Evolutionary conservation across 1,140 invertebrate genomes (phyloP), one percentile per base, ranked within the genome.

Genomic region (Delia radicum): DNA sequence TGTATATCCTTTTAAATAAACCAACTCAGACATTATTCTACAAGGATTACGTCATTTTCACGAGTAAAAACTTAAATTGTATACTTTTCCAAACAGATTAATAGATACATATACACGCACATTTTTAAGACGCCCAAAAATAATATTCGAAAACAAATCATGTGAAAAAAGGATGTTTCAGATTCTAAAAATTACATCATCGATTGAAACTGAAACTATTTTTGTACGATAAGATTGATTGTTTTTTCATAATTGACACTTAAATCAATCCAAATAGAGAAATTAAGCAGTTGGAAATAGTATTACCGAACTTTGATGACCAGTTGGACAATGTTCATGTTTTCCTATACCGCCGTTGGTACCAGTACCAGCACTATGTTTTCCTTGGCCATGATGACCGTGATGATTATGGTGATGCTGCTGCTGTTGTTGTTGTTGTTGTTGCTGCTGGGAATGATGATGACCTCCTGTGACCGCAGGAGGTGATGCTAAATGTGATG

Each of bases 251-350:
- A n/a, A n/a, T n/a, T n/a, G n/a, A n/a, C n/a, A n/a, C n/a, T n/a
- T n/a, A n/a, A n/a, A n/a, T n/a, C n/a, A n/a, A n/a, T n/a, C n/a
- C n/a, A n/a, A n/a, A 33, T 33, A 5, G 31, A 33, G 31, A 33
- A 48, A 31, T n/a, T 31, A 29, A 69, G 24, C 13, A 69, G n/a
- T 63, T 4, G 24, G 10, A 24, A 33, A 48, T 27, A 79, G 80
- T 69, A 24, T 85, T 76, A 85, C 83, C 79, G 83, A 75, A 61
- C 83, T 83, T 74, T 85, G 83, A 67, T 85, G 83, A 80, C 81
- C 83, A 79, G 80, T 83, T 72, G 82, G 82, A 76, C 82, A 84
- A 12, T 85, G 83, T 76, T 85, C 83, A 73, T 85, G 83, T 74
- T 85, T 85, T 37, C 71, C 75, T 1, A 29, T 29, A 29, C 72